phyloP scores from a whole-genome alignment of 1,140 invertebrate genomes.

The Leucophenga varia region DNA sequence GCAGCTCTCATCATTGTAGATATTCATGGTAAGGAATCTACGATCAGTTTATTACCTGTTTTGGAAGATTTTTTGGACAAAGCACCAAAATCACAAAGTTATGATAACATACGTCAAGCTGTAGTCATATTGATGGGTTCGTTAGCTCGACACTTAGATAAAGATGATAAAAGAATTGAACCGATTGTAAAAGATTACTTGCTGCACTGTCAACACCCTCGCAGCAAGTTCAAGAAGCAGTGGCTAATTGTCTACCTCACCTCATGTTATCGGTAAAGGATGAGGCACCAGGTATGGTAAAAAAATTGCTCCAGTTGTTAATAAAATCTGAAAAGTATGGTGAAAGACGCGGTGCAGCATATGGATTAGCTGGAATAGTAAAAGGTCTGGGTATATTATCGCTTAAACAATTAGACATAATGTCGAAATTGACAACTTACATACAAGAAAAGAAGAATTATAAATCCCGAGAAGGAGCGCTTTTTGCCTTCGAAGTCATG shows the following conservation, averaged over 20 bases:
- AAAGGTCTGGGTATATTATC: constrained; percentile 96
- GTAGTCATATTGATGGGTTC: constrained; percentile 97
- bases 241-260: constrained; percentile 93
- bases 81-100: constrained; percentile 85
- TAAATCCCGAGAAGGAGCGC: constrained; percentile 87
- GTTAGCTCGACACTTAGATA: constrained; percentile 91
- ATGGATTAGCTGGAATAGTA: constrained; percentile 85
- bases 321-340: constrained; percentile 95
- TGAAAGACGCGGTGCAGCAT: constrained; percentile 82
- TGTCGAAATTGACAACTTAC: constrained; percentile 89
- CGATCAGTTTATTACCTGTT: constrained; percentile 77
- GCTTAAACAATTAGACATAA: constrained; percentile 93
- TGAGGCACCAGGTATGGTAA: constrained; percentile 83
- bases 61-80: constrained; percentile 90
- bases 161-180: constrained; percentile 82
- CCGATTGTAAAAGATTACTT: constrained; percentile 92
- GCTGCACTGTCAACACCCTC: constrained; percentile 93
- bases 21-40: constrained; percentile 82
- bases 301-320: constrained; percentile 84
- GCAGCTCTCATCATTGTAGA: constrained; percentile 91
- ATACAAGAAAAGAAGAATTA: constrained; percentile 98
- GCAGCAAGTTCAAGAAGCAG: constrained; percentile 96
- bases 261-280: constrained; percentile 89
- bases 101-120: constrained; percentile 90
- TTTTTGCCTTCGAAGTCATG: constrained; percentile 97